phyloP scores from a whole-genome alignment of 1,140 invertebrate genomes.

The Phocides pigmalion region DNA sequence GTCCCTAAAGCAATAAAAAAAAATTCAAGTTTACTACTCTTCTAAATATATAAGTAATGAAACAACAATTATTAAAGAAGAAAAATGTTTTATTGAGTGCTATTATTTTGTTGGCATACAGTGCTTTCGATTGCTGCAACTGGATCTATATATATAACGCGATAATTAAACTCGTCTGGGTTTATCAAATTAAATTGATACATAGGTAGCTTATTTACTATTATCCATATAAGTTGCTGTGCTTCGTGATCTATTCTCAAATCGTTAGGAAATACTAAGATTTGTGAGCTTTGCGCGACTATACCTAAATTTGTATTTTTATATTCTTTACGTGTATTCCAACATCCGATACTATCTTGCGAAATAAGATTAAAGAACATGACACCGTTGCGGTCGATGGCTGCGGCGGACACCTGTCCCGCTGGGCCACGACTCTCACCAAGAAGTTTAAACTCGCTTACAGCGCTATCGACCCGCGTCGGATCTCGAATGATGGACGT shows the following conservation, averaged over 20 bases:
- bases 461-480: conserved; percentile 80
- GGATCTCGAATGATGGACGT: conserved; percentile 87
- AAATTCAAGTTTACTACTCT: no score
- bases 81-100: neutral
- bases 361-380: conserved; percentile 92
- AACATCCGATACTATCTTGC: conserved; percentile 90
- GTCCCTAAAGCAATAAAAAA: no score
- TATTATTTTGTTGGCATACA: conserved; percentile 52
- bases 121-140: conserved; percentile 85
- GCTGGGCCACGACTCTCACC: conserved; percentile 85
- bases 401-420: conserved; percentile 89
- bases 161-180: conserved; percentile 88
- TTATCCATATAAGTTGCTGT: conserved; percentile 88
- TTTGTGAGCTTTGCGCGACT: conserved; percentile 85
- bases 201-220: conserved; percentile 89
- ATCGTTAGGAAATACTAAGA: conserved; percentile 91
- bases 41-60: no score
- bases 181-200: conserved; percentile 89
- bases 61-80: neutral
- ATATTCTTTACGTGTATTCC: conserved; percentile 90
- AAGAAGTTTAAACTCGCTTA: conserved; percentile 86
- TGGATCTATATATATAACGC: conserved; percentile 87
- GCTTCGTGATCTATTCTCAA: conserved; percentile 89
- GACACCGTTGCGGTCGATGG: conserved; percentile 89
- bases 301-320: conserved; percentile 86